These are phyloP conservation scores for Pelagia noctiluca DNA, from an alignment of 30 jellyfish, hydroid and myxozoan genomes.

Conservation along the genomic window DNA sequence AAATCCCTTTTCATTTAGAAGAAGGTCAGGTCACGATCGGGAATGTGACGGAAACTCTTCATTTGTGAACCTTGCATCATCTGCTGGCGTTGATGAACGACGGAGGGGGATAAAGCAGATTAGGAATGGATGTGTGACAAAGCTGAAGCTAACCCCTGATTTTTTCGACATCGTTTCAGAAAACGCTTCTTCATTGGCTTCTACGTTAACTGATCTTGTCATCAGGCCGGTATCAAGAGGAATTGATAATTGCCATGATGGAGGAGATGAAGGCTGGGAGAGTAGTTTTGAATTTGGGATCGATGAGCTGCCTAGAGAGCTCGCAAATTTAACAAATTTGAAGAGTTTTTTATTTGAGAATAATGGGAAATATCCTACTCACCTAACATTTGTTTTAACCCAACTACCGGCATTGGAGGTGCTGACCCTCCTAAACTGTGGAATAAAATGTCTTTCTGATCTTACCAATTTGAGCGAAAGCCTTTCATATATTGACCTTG, in stretches of 20 bases:
- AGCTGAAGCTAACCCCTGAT: slow-evolving; percentile 6
- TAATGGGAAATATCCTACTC: slow-evolving; percentile 9
- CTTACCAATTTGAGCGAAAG: neutral
- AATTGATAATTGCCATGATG: neutral
- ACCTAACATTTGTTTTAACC: neutral
- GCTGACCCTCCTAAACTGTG: slow-evolving; percentile 43
- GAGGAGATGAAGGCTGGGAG: neutral
- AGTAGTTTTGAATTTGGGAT: slow-evolving; percentile 21
- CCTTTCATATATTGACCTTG: slow-evolving; percentile 44
- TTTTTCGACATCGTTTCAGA: slow-evolving; percentile 5
- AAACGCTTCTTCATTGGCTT: neutral
- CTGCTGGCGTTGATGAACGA: no score
- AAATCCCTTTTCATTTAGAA: no score
- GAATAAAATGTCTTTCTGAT: neutral
- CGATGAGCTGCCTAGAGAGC: neutral
- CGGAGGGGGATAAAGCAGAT: no score
- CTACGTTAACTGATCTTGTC: neutral
- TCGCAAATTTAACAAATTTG: neutral
- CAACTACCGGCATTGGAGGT: neutral
- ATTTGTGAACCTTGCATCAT: no score
- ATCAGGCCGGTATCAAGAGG: slow-evolving; percentile 12
- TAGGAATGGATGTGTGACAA: neutral
- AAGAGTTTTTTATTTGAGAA: slow-evolving; percentile 23
- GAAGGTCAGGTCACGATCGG: no score
- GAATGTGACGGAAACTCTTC: no score